Percentiles rank a stretch among this genome's conserved stretches.
phyloP scores from a whole-genome alignment of 2,113 vertebrate species.

The Cinclus mexicanus region DNA sequence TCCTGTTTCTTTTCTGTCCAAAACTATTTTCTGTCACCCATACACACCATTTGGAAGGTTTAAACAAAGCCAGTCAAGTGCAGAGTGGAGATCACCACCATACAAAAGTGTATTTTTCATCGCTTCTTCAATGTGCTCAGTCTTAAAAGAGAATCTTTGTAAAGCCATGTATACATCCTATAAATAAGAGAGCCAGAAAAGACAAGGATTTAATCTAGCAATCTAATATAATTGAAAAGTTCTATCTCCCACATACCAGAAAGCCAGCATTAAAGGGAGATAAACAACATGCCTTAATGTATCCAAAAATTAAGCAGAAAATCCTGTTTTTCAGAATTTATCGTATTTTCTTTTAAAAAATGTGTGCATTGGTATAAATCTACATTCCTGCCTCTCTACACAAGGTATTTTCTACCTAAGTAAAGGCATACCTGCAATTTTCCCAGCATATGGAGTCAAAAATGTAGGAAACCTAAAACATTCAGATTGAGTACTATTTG shows the following conservation, averaged over 20 bases:
- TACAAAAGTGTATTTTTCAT: slow-evolving; percentile 94
- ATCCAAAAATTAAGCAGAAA: neutral
- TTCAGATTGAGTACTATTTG: neutral
- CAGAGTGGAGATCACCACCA: slow-evolving; percentile 95
- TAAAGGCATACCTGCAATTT: neutral
- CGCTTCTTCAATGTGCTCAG: slow-evolving; percentile 94
- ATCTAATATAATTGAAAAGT: neutral
- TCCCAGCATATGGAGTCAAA: neutral
- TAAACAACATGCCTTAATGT: neutral
- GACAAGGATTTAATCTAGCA: neutral
- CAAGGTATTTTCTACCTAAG: neutral
- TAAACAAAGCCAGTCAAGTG: slow-evolving; percentile 97
- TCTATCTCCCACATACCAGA: neutral
- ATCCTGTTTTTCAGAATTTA: neutral
- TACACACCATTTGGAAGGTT: slow-evolving; percentile 90
- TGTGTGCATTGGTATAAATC: accelerated
- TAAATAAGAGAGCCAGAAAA: neutral
- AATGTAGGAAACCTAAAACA: neutral
- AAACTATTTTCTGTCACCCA: neutral
- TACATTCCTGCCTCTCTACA: neutral
- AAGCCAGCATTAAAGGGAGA: neutral
- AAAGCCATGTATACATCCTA: slow-evolving; percentile 95
- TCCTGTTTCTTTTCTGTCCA: neutral
- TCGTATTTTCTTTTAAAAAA: neutral
- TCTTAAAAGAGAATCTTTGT: slow-evolving; percentile 90